Conservation (phyloP, 2,113 vertebrate genomes). For the Varanus komodoensis region DNA sequence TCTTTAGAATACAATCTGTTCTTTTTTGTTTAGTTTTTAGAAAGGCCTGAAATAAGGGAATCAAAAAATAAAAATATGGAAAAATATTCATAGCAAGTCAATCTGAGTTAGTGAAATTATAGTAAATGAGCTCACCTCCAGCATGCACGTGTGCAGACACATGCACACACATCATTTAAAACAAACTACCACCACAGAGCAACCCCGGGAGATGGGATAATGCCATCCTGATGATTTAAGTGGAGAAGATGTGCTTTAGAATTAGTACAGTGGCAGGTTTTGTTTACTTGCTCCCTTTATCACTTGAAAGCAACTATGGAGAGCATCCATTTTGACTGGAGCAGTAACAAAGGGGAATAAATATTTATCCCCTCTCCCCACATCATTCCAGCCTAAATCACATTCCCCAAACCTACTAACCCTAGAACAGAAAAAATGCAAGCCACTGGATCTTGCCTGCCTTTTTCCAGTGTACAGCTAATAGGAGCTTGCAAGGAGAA, state of each 20-base stretch:
- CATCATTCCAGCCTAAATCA: neutral
- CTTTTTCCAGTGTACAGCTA: neutral
- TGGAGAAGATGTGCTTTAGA: neutral
- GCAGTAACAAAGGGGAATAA: neutral
- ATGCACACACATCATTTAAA: neutral
- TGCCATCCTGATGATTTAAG: neutral
- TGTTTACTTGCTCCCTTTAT: neutral
- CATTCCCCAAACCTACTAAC: neutral
- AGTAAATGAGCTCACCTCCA: neutral
- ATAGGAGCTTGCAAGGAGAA: neutral
- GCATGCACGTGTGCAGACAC: too few species aligned
- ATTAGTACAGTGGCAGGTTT: too few species aligned
- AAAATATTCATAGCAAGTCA: neutral
- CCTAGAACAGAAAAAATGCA: neutral
- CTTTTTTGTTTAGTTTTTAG: neutral
- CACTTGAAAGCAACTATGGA: neutral
- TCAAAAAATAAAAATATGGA: neutral
- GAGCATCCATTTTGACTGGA: neutral
- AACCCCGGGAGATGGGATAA: neutral
- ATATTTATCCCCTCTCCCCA: neutral
- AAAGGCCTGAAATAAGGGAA: neutral
- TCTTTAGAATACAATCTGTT: neutral
- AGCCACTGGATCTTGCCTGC: neutral
- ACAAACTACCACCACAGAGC: neutral
- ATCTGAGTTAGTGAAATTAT: neutral